phyloP scores from a whole-genome alignment of 30 jellyfish, hydroid and myxozoan genomes.

The Aurelia aurita region DNA sequence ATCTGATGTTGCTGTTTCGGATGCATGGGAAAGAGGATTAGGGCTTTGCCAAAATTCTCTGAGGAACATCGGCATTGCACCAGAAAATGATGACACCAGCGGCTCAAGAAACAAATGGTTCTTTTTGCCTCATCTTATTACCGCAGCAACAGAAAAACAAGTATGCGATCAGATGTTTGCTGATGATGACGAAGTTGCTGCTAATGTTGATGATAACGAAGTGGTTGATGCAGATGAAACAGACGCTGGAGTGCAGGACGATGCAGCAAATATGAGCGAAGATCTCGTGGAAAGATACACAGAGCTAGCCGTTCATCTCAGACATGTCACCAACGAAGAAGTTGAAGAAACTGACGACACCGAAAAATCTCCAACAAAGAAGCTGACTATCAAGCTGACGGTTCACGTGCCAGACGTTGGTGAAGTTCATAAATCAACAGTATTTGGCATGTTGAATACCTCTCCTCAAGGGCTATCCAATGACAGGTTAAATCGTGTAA shows the following conservation, averaged over 20 bases:
- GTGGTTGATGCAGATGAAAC: neutral
- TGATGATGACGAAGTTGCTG: too few relatives aligned
- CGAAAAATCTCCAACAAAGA: too few relatives aligned
- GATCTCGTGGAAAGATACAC: conserved; percentile 5
- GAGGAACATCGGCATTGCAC: conserved; percentile 5
- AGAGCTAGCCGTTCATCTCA: conserved; percentile 36
- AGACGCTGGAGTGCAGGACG: neutral
- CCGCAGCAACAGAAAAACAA: conserved; percentile 31
- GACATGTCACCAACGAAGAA: conserved; percentile 17
- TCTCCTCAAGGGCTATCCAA: conserved; percentile 17
- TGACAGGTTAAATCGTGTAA: conserved; percentile 21
- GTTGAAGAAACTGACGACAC: neutral
- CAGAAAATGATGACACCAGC: neutral
- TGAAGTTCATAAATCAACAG: conserved; percentile 35
- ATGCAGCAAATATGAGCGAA: neutral
- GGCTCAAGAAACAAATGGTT: conserved; percentile 17
- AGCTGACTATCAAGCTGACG: conserved; percentile 18
- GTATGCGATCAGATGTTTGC: conserved; percentile 11
- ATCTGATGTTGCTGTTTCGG: conserved; percentile 9
- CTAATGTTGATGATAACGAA: neutral
- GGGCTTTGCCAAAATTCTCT: neutral
- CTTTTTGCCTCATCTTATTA: conserved; percentile 12
- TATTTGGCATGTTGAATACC: conserved; percentile 22
- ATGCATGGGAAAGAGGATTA: conserved; percentile 32
- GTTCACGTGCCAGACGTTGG: conserved; percentile 16